Percentiles rank a stretch among this genome's conserved stretches.
Conservation (phyloP, 2,113 vertebrate genomes). For the Paradoxurus hermaphroditus region DNA sequence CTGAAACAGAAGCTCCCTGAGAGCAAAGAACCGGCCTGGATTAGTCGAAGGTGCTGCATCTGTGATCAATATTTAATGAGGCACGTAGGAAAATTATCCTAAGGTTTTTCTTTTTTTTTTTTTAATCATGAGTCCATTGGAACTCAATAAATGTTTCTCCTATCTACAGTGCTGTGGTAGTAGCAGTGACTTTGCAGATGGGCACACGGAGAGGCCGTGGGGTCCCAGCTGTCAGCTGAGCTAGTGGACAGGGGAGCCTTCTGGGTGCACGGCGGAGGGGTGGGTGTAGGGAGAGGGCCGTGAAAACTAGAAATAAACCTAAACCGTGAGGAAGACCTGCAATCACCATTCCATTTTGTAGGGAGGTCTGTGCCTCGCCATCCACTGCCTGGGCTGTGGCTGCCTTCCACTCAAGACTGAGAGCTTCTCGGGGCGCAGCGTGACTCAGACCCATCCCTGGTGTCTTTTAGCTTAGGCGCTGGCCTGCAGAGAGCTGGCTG, state of each 20-base stretch:
- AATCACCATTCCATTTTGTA: background rate
- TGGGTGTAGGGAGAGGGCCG: background rate
- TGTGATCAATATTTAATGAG: background rate
- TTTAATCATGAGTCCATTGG: background rate
- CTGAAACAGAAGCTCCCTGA: no score
- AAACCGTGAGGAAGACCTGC: background rate
- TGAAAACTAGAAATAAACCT: background rate
- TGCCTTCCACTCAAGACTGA: background rate
- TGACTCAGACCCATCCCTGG: background rate
- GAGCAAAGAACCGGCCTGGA: background rate
- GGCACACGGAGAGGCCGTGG: background rate
- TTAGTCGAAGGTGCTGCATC: accelerated
- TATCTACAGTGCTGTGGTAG: background rate
- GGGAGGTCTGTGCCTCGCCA: background rate
- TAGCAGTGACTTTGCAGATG: background rate
- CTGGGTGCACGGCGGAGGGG: background rate
- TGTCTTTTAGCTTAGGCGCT: background rate
- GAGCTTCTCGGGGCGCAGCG: background rate
- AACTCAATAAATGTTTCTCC: background rate
- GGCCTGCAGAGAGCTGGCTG: background rate
- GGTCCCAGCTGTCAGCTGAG: background rate
- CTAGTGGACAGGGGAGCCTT: background rate
- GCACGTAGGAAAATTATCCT: background rate
- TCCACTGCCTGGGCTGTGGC: background rate
- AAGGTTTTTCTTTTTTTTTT: background rate